Evolutionary conservation across 2,888 invertebrate species (phyloP).

Genomic region (Tridacna gigas): DNA sequence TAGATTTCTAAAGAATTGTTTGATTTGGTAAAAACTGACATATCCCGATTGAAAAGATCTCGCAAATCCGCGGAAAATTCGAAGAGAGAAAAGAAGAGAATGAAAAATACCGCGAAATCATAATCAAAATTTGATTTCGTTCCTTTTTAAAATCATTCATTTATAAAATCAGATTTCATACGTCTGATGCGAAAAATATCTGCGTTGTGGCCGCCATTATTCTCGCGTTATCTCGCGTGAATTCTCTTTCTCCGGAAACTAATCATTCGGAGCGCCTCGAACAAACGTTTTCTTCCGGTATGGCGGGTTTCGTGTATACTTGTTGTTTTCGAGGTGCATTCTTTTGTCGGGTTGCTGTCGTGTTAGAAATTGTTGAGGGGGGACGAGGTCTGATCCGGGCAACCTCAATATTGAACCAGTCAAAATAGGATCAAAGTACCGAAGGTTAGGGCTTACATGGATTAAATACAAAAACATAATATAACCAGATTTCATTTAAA

Average conservation of each 20-base stretch:
- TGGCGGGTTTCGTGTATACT: constrained; percentile 45
- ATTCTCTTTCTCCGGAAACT: constrained; percentile 35
- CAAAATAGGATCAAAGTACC: constrained; percentile 10
- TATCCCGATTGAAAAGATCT: constrained; percentile 22
- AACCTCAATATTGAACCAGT: constrained; percentile 19
- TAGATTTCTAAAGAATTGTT: constrained; percentile 31
- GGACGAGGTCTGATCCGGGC: constrained; percentile 8
- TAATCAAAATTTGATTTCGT: constrained; percentile 63
- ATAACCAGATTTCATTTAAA: background rate
- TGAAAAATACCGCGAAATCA: constrained; percentile 42
- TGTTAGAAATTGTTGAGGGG: constrained; percentile 2
- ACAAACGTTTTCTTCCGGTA: constrained; percentile 58
- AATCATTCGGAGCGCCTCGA: constrained; percentile 36
- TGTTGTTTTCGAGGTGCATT: constrained; percentile 36
- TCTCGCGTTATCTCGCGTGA: constrained; percentile 50
- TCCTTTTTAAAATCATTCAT: constrained; percentile 47
- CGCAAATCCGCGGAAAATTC: constrained; percentile 31
- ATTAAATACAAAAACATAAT: background rate
- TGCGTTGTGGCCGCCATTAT: constrained; percentile 47
- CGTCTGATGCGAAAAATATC: constrained; percentile 55
- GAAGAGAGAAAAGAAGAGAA: constrained; percentile 16
- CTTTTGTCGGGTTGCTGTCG: constrained; percentile 24
- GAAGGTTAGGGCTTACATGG: background rate
- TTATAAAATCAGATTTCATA: constrained; percentile 62
- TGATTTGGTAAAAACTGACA: constrained; percentile 32